Evolutionary conservation across 2,113 vertebrate genomes (phyloP), one percentile per base, ranked within the genome.

Genomic region (Amphiprion ocellaris): DNA sequence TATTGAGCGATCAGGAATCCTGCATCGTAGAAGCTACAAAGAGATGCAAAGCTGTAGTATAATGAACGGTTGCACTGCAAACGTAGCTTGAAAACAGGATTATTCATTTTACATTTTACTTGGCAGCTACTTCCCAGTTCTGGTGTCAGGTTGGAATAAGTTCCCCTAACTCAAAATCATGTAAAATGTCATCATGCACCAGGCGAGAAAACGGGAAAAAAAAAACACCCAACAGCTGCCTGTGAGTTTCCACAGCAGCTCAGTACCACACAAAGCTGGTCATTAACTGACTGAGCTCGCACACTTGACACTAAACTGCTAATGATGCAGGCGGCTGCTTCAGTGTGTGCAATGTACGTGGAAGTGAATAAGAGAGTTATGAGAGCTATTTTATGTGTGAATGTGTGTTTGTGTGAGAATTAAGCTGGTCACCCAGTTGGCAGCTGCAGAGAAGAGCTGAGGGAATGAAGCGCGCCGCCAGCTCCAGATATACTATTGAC

Each of bases 401-500:
- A 72, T 83, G 64, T 87, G 62, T 74, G 75, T 67, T 71, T 70
- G 80, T 79, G 75, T 58, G 81, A 68, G 80, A 67, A 81, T 90
- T 79, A 86, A 89, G 83, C 85, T 87, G 87, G 88, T 91, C 89
- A 91, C 86, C 86, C 86, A 78, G 74, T 81, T 91, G 91, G 90
- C 87, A 87, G 89, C 74, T 86, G 77, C 79, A 77, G 77, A 85
- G 84, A 76, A 85, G 83, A 86, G 83, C 87, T 84, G 67, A 58
- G 77, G 77, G 69, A 90, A 90, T 55, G 44, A 74, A 79, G 81
- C 33, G 44, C n/a, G 75, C 88, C 77, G 81, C 84, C 90, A 92
- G 90, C 86, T 91, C 87, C 86, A 87, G 87, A 90, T 90, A 87
- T 85, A 85, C 90, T 88, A 89, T 86, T 89, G 87, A 91, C 86